Evolutionary conservation across 2,888 invertebrate genomes (phyloP), one percentile per base, ranked within the genome.

Genomic region (Watsonalla binaria): DNA sequence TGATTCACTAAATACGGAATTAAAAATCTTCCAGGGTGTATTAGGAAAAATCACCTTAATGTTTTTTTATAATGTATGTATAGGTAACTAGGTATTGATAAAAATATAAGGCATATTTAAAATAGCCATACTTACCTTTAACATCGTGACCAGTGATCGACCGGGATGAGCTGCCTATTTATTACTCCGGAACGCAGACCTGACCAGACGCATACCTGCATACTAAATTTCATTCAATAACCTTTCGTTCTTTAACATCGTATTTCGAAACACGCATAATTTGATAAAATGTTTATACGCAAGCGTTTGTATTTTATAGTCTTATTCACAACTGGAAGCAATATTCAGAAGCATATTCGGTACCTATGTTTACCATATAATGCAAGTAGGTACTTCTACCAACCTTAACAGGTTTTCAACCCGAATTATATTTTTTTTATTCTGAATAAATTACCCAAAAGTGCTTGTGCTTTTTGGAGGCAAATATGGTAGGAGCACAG

Each of bases 261-360:
- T 13, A 45, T 45, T 51, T 24, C 51, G 13, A 45, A 51, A 45
- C 42, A 51, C 9, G 14, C 51, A 49, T 49, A 47, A 24, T 47
- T 49, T 37, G 37, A 37, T 49, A 35, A 8, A n/a, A 2, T 14
- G 14, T 37, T 49, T 39, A 49, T 37, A 37, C 14, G 37, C 37
- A 9, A 37, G 37, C 15, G 49, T 39, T 15, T 49, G 37, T 14
- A 14, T 49, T 49, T 49, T 49, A 49, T 35, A 11, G 37, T 35
- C 37, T 15, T 8, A 14, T 49, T 37, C 49, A 48, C 47, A 48
- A 35, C 24, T 24, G 15, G 8, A 49, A 37, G 39, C 37, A 37
- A 15, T 49, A 49, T 49, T 49, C 37, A 14, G 49, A 49, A 49
- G 49, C 49, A 49, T 14, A 15, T 37, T 14, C 9, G 13, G 6